Evolutionary conservation across 2,113 vertebrate species (phyloP), one percentile per base, ranked within the genome.

Genomic region (Cyphomyrus plagiostoma): DNA sequence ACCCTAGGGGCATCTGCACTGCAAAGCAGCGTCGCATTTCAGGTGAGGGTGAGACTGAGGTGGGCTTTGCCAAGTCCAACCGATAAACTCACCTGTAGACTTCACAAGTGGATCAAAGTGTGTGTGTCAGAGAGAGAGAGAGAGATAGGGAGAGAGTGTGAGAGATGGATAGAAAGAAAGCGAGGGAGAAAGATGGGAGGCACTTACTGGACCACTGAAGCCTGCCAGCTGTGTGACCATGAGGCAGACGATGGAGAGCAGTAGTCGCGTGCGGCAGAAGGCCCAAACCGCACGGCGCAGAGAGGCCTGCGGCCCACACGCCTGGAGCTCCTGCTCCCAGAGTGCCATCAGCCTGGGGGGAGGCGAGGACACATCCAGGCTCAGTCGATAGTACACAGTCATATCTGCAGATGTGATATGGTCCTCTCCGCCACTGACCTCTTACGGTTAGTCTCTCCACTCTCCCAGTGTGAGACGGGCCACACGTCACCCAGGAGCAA

Each of bases 191-290:
- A 95, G 95, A 95, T 96, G 95, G 94, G 95, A 93, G 94, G 95
- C 96, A 98, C 98, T 98, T 97, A 98, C 98, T 96, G 98, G 98
- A 93, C 97, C 98, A 94, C 97, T 97, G 95, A 98, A 98, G 94
- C 96, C 97, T 3, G 97, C 98, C 3, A 98, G 96, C 94, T 98
- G 97, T 0, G 97, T 98, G 94, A 98, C 95, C 95, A 97, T 97
- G 95, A 98, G 96, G 94, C 95, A 98, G 94, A 97, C 94, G 93
- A 98, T 97, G 95, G 97, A 98, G 89, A 98, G 95, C 92, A 98
- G 94, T 91, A 98, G 96, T 90, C 98, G 96, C 88, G 96, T 97
- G 89, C 96, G 97, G 91, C 97, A 98, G 95, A 98, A 99, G 90
- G 92, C 94, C 97, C 97, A 98, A 86, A 97, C 96, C 88, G 96